Base-by-base conservation (phyloP, 2,113 vertebrate genomes). In the Pimephales promelas region DNA sequence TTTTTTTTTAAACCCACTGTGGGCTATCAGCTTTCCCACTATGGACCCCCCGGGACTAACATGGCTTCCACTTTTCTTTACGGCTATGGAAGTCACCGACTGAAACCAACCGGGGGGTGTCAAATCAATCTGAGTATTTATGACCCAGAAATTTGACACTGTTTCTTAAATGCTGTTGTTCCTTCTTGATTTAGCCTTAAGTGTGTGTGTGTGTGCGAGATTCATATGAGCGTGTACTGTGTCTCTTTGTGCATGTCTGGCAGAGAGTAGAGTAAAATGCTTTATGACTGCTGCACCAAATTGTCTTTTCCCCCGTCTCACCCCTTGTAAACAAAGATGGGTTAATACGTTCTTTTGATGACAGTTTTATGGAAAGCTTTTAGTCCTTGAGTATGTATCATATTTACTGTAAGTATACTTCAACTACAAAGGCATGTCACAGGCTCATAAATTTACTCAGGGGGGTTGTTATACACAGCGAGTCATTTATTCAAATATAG, bases 101-200 rank as follows among this genome's bases (percentile, higher is more conserved):
- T 40, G 90, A 92, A 95, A 96, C 95, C 95, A 95, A 92, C 96
- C 93, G 14, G 94, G 95, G 36, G 31, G 5, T 96, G 97, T 95
- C 93, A 96, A 97, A 97, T 97, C 97, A 98, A 97, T 98, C 95
- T 91, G 96, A 95, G 96, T 97, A 95, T 98, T 99, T 98, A 98
- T 98, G 97, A 97, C 96, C 95, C 93, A 70, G 96, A 98, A 98
- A 98, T 95, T 94, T 95, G 97, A 98, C 96, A 96, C 97, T 93
- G 93, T 92, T 92, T 96, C 95, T 96, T 96, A 98, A 98, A 96
- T 95, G 93, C 94, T 94, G 92, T 94, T 88, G 94, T 97, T 95
- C 93, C 9, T 94, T 89, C 94, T 94, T 95, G 96, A 96, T 95
- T 97, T 96, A 96, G 92, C 88, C 93, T 85, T 87, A 93, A 92